Evolutionary conservation across 2,888 invertebrate genomes (phyloP).

Genomic region (Sesamia inferens): DNA sequence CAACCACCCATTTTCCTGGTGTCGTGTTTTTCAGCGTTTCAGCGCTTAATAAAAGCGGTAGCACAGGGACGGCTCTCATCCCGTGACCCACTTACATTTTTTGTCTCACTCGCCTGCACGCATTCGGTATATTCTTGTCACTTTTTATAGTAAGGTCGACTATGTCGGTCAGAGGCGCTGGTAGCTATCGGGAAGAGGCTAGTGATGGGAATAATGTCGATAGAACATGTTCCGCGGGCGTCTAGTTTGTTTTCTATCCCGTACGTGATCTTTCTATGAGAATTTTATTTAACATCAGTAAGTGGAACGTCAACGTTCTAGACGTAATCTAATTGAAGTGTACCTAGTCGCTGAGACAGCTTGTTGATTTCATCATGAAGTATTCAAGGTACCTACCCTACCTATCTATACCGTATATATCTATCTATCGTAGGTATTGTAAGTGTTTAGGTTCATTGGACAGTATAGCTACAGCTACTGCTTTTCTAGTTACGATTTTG

Average conservation of each 20-base stretch:
- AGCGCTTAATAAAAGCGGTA: slow-evolving; percentile 81
- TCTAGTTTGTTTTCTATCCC: slow-evolving; percentile 22
- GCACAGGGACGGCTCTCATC: slow-evolving; percentile 81
- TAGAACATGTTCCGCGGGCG: slow-evolving; percentile 31
- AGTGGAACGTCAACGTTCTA: slow-evolving; percentile 41
- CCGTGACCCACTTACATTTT: slow-evolving; percentile 86
- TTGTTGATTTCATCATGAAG: slow-evolving; percentile 39
- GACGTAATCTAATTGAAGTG: slow-evolving; percentile 56
- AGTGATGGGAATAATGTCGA: slow-evolving; percentile 69
- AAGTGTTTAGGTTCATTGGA: not conserved
- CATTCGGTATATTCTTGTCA: slow-evolving; percentile 67
- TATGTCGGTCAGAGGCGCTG: slow-evolving; percentile 86
- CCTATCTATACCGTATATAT: not conserved
- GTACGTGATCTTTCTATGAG: slow-evolving; percentile 25
- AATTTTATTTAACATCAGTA: slow-evolving; percentile 35
- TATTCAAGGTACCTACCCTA: not conserved
- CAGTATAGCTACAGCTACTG: not conserved
- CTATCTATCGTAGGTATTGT: not conserved
- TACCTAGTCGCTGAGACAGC: slow-evolving; percentile 12
- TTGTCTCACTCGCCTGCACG: slow-evolving; percentile 67
- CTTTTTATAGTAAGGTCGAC: slow-evolving; percentile 83
- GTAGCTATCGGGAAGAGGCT: slow-evolving; percentile 83
- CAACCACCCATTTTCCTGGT: slow-evolving; percentile 74
- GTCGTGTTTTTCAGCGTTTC: slow-evolving; percentile 75
- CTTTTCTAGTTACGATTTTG: not conserved